Conservation (phyloP, 2,113 vertebrate genomes). For the Zeus faber region DNA sequence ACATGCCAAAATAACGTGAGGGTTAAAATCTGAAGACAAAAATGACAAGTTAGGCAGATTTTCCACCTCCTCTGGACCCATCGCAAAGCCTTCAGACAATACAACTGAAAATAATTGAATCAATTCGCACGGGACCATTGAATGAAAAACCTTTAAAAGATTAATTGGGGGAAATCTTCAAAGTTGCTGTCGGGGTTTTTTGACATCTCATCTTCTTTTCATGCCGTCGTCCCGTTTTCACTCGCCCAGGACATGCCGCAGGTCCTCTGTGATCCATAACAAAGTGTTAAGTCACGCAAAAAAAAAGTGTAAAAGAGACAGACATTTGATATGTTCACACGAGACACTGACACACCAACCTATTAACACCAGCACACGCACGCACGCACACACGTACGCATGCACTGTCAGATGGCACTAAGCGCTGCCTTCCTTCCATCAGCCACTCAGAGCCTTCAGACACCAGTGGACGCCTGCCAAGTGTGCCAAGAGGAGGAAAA, state of each 20-base stretch:
- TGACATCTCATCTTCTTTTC: conserved; percentile 43
- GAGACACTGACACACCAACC: too few relatives aligned
- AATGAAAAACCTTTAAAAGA: too few relatives aligned
- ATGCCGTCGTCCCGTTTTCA: conserved; percentile 33
- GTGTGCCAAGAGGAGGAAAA: conserved; percentile 9
- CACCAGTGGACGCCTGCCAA: conserved; percentile 26
- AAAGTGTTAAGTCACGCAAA: conserved; percentile 42
- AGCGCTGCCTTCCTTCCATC: conserved; percentile 32
- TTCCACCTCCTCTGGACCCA: too few relatives aligned
- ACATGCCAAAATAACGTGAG: too few relatives aligned
- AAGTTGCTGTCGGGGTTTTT: too few relatives aligned
- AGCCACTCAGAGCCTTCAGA: conserved; percentile 18
- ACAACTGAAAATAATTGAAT: too few relatives aligned
- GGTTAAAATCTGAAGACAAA: too few relatives aligned
- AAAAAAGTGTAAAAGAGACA: conserved; percentile 24
- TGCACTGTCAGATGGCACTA: too few relatives aligned
- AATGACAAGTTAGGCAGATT: too few relatives aligned
- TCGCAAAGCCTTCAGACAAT: too few relatives aligned
- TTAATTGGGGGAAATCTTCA: too few relatives aligned
- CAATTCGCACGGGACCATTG: too few relatives aligned
- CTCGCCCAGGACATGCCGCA: conserved; percentile 4
- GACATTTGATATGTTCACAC: conserved; percentile 18
- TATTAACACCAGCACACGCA: neutral
- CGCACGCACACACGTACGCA: neutral
- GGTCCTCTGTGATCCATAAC: conserved; percentile 39